Conservation (phyloP, 2,888 invertebrate species). For the Pseudococcus jackbeardsleyi region DNA sequence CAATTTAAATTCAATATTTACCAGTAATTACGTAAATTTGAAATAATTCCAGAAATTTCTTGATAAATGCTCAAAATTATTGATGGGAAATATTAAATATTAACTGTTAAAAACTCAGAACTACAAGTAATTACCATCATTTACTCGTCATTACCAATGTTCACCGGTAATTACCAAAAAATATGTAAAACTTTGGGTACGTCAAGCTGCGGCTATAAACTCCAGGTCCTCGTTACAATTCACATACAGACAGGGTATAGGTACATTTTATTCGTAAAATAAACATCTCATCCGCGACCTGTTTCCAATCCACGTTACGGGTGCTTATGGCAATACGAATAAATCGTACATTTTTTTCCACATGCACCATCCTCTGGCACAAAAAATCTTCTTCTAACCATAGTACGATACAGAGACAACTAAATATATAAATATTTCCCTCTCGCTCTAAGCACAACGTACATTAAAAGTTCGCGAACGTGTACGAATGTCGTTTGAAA, state of each 20-base stretch:
- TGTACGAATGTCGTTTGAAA: conserved; percentile 58
- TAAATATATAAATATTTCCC: conserved; percentile 43
- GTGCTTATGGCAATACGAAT: not conserved
- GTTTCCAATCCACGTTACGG: not conserved
- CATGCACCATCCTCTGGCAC: not conserved
- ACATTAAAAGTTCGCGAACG: conserved; percentile 58
- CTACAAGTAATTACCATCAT: too few species aligned
- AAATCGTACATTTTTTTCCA: conserved; percentile 2
- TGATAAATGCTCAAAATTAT: too few species aligned
- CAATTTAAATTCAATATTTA: too few species aligned
- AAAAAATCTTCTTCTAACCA: not conserved
- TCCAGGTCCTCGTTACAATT: not conserved
- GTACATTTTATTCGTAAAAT: conserved; percentile 24
- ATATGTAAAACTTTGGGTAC: too few species aligned
- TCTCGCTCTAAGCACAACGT: conserved; percentile 18
- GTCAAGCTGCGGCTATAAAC: too few species aligned
- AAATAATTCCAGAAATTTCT: too few species aligned
- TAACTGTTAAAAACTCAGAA: too few species aligned
- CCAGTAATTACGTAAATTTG: too few species aligned
- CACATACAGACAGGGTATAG: not conserved
- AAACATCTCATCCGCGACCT: not conserved
- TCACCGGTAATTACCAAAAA: too few species aligned
- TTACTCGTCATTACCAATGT: too few species aligned
- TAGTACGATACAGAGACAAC: not conserved
- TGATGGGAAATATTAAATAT: too few species aligned